These are phyloP conservation scores for Carpatolechia fugitivella DNA, from an alignment of 2,888 invertebrate genomes.

Conservation along the genomic window DNA sequence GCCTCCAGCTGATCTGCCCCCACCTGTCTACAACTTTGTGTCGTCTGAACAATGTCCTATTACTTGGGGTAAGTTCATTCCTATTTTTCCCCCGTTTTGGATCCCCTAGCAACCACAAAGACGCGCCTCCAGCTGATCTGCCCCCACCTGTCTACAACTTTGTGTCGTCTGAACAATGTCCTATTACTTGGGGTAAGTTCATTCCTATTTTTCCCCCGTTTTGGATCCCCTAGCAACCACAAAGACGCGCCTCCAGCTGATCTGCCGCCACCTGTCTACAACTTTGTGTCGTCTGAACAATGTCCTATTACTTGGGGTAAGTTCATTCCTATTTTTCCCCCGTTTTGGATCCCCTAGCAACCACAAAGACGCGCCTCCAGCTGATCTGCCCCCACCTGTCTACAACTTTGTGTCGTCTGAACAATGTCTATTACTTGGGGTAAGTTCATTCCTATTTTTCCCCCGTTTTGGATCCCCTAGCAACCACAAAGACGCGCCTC, in stretches of 20 bases:
- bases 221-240: slow-evolving; percentile 45
- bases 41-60: slow-evolving; percentile 88
- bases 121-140: slow-evolving; percentile 52
- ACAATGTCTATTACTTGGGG: slow-evolving; percentile 84
- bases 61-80: slow-evolving; percentile 79
- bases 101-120: slow-evolving; percentile 53
- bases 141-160: slow-evolving; percentile 86
- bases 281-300: slow-evolving; percentile 89
- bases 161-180: slow-evolving; percentile 88
- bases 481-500: slow-evolving; percentile 51
- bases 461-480: background rate
- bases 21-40: slow-evolving; percentile 90
- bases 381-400: slow-evolving; percentile 75
- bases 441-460: slow-evolving; percentile 3
- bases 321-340: background rate
- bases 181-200: slow-evolving; percentile 84
- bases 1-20: slow-evolving; percentile 51
- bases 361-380: slow-evolving; percentile 54
- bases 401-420: slow-evolving; percentile 81
- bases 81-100: background rate
- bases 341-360: background rate
- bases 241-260: slow-evolving; percentile 57
- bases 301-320: slow-evolving; percentile 87
- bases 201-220: background rate
- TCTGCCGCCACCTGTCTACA: slow-evolving; percentile 82